Evolutionary conservation across 1,140 invertebrate species (phyloP), one percentile per base, ranked within the genome.

Genomic region (Papilio xuthus): DNA sequence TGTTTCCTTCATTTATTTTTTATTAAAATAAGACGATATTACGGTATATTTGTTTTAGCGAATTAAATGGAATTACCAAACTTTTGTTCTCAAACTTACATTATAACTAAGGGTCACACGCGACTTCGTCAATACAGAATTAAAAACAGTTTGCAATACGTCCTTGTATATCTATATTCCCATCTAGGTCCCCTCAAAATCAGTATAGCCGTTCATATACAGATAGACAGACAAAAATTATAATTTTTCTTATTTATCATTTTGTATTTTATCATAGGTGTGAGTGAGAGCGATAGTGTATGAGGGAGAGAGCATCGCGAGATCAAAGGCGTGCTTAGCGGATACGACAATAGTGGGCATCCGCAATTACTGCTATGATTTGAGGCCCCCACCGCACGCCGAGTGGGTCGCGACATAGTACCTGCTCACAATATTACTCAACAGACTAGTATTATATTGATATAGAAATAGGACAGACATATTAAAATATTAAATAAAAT

Each of bases 321-420:
- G 79, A 83, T 80, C 80, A 81, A 79, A 85, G 81, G 83, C 87
- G 85, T 81, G 83, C 77, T 80, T 80, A 81, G 82, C 88, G 88
- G 88, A 89, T 88, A 82, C 81, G 79, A 82, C 84, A 87, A 86
- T 88, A 85, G 82, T 82, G 79, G 79, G 84, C 85, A 89, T 90
- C 89, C 89, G 85, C 87, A 86, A 88, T 90, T 88, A 88, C 80
- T 9, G 81, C 79, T 85, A 83, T 89, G 85, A 89, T 90, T 90
- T 86, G 89, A 90, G 86, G 88, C 85, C 88, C 89, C 88, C 75
- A 86, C 86, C 85, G 83, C 81, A 10, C 8, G 69, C 41, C 76
- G 79, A 83, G 70, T 82, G 81, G 67, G 81, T 73, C 73, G 73
- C 60, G 60, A 15, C 56, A 72, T 60, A 73, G 72, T 79, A 80